Evolutionary conservation across 2,888 invertebrate genomes (phyloP).

Genomic region (Thumatha senex): DNA sequence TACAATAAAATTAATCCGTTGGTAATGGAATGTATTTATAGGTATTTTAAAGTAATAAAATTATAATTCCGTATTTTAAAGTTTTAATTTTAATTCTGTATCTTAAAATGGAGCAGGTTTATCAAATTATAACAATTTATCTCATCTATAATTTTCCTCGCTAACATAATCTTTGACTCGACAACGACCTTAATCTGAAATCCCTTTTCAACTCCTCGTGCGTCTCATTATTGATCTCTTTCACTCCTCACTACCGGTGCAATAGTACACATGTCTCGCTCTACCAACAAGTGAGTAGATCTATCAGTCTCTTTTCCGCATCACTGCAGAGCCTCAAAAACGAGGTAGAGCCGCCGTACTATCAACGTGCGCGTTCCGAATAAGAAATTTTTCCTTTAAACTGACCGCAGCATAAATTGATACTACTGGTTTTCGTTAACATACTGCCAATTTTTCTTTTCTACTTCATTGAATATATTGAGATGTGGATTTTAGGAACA

Average conservation of each 20-base stretch:
- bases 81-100: too few relatives aligned
- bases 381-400: constrained; percentile 69
- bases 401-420: constrained; percentile 56
- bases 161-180: constrained; percentile 71
- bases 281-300: constrained; percentile 39
- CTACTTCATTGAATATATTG: constrained; percentile 20
- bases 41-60: too few relatives aligned
- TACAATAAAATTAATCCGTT: too few relatives aligned
- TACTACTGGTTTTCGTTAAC: constrained; percentile 31
- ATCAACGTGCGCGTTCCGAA: constrained; percentile 71
- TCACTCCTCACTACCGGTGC: constrained; percentile 84
- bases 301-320: constrained; percentile 58
- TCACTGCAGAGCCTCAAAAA: constrained; percentile 83
- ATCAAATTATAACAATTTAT: background rate
- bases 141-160: constrained; percentile 57
- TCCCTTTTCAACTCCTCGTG: constrained; percentile 84
- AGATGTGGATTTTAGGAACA: constrained; percentile 31
- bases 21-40: too few relatives aligned
- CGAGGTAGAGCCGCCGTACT: constrained; percentile 74
- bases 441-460: constrained; percentile 40
- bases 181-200: constrained; percentile 84
- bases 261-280: constrained; percentile 67
- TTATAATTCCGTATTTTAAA: too few relatives aligned
- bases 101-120: too few relatives aligned
- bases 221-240: constrained; percentile 84